Base-by-base conservation (phyloP, 2,113 vertebrate genomes). In the Indicator indicator region DNA sequence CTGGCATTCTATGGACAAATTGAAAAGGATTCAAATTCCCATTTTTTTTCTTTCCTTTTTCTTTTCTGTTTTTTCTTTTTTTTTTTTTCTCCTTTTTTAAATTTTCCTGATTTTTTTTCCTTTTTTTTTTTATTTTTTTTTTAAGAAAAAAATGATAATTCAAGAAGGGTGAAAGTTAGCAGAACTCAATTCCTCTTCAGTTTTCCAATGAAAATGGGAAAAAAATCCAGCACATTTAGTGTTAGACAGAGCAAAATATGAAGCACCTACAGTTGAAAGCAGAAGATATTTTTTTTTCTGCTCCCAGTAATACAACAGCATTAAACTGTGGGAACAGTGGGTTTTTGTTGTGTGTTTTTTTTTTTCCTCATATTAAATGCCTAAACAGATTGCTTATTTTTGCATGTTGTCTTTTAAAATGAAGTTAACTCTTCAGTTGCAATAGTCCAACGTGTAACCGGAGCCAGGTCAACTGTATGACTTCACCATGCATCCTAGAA, bases 241-340 rank as follows among this genome's bases (percentile, higher is more conserved):
- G 97, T 98, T 97, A 94, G 93, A 95, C 95, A 97, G 88, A 97
- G 95, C 97, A 97, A 97, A 96, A 95, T 97, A 96, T 94, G 96
- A 97, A 98, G 97, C 97, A 98, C 97, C 97, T 98, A 97, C 97
- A 96, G 86, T 91, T 90, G 95, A 97, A 98, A 98, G 97, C 97
- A 96, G 96, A 97, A 96, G 96, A 86, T 89, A 74, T 68, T 6
- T 54, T 62, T 33, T 74, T 84, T 82, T 65, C 97, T 97, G 90
- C 96, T 98, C 98, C 97, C 95, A 97, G 95, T 95, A 96, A 93
- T 68, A 97, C 94, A 96, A 94, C 73, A 90, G 93, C 89, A 96
- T 97, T 96, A 96, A 96, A 94, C 88, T 81, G 82, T 92, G 96
- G 98, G 95, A 98, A 97, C 90, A 96, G 78, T 33, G 64, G 38